phyloP scores from a whole-genome alignment of 2,888 invertebrate species.

The Branchipolynoe longqiensis region DNA sequence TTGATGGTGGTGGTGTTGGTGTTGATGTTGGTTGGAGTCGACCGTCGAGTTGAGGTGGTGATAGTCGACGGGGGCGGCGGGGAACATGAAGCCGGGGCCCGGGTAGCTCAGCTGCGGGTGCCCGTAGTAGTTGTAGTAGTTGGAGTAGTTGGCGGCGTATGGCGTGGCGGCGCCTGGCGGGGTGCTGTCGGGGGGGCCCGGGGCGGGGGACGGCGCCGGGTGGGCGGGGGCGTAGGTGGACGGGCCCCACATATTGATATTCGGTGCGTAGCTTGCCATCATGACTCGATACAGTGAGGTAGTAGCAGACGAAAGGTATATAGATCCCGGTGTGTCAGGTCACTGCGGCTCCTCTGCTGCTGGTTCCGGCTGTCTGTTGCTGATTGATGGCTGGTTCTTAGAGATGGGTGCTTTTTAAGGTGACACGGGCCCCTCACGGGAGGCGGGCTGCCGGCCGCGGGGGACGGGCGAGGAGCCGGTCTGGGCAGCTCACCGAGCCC shows the following conservation, averaged over 20 bases:
- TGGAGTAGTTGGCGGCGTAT: background rate
- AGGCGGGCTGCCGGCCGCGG: too few species aligned
- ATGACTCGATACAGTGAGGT: background rate
- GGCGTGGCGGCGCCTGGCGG: background rate
- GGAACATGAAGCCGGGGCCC: background rate
- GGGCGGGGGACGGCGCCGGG: background rate
- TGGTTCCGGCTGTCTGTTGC: too few species aligned
- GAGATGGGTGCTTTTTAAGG: too few species aligned
- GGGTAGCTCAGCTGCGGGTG: slow-evolving; percentile 1
- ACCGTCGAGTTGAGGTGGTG: background rate
- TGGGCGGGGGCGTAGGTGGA: background rate
- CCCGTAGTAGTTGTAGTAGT: background rate
- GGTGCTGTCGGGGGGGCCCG: background rate
- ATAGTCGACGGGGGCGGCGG: background rate
- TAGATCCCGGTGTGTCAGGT: too few species aligned
- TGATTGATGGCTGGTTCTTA: too few species aligned
- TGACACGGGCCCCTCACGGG: too few species aligned
- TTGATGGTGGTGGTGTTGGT: background rate
- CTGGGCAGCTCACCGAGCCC: background rate
- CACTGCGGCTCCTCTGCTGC: too few species aligned
- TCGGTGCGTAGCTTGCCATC: background rate
- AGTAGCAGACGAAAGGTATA: too few species aligned
- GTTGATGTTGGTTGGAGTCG: background rate
- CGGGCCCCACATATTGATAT: background rate
- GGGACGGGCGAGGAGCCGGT: background rate